Evolutionary conservation across 2,888 invertebrate species (phyloP).

Genomic region (Chrysolina oricalcia): DNA sequence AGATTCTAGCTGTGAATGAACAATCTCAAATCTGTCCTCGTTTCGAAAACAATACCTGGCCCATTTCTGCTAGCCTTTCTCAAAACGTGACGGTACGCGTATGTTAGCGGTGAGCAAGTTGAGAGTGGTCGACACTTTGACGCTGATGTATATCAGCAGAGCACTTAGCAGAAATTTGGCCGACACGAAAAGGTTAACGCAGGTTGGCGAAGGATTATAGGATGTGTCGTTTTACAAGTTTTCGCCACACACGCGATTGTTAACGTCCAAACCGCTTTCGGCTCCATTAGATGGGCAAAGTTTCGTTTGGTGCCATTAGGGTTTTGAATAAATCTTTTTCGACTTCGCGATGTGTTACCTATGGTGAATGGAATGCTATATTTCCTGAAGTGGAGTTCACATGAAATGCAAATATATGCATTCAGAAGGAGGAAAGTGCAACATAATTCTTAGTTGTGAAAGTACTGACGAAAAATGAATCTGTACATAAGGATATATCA

Average conservation of each 20-base stretch:
- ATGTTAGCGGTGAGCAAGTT: neutral
- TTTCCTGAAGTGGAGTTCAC: too few species aligned
- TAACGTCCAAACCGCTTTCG: neutral
- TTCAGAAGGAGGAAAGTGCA: too few species aligned
- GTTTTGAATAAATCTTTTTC: neutral
- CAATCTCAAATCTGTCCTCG: too few species aligned
- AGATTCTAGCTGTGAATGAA: too few species aligned
- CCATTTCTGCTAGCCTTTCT: too few species aligned
- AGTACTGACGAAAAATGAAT: too few species aligned
- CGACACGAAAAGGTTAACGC: conserved; percentile 37
- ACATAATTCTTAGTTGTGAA: too few species aligned
- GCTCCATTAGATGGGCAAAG: neutral
- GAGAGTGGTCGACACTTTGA: conserved; percentile 47
- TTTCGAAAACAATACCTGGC: too few species aligned
- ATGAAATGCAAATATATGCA: too few species aligned
- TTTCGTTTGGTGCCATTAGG: neutral
- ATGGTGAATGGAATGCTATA: too few species aligned
- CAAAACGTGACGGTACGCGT: neutral
- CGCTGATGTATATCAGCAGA: conserved; percentile 58
- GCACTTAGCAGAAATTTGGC: conserved; percentile 54
- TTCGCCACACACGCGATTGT: conserved; percentile 36
- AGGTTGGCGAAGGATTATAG: conserved; percentile 32
- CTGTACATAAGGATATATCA: too few species aligned
- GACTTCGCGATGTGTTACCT: neutral
- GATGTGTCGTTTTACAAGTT: conserved; percentile 43